phyloP scores from a whole-genome alignment of 1,140 invertebrate genomes.

The Helicoverpa armigera region DNA sequence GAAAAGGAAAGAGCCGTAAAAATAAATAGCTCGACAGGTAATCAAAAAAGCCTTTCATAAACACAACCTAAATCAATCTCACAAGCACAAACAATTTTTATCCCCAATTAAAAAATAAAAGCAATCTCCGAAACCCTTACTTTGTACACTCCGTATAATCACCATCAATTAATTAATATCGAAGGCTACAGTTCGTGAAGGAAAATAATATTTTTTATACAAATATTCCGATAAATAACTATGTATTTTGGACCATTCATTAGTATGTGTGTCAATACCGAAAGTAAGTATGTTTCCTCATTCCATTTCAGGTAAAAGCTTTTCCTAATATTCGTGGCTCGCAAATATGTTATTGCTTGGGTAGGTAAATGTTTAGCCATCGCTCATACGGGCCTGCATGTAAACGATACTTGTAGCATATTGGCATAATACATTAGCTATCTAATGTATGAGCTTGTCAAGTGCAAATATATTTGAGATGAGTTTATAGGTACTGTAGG shows the following conservation, averaged over 20 bases:
- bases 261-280: constrained; percentile 53
- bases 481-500: not conserved
- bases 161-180: constrained; percentile 35
- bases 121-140: not conserved
- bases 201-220: not conserved
- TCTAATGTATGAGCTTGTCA: constrained; percentile 27
- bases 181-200: not conserved
- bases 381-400: constrained; percentile 38
- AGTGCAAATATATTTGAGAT: constrained; percentile 7
- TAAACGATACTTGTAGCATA: constrained; percentile 38
- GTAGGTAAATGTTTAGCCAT: constrained; percentile 57
- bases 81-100: not conserved
- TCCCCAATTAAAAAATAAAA: constrained; percentile 12
- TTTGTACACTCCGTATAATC: constrained; percentile 18
- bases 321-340: constrained; percentile 60
- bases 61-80: not conserved
- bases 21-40: not conserved
- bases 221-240: constrained; percentile 10
- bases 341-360: constrained; percentile 55
- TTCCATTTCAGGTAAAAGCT: constrained; percentile 60
- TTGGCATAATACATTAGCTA: constrained; percentile 26
- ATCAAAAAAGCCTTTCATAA: not conserved
- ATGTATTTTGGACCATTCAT: constrained; percentile 51
- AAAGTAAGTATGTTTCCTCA: constrained; percentile 46
- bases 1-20: too few species aligned